Conservation (phyloP, 2,113 vertebrate species). For the Chaetodon trifascialis region DNA sequence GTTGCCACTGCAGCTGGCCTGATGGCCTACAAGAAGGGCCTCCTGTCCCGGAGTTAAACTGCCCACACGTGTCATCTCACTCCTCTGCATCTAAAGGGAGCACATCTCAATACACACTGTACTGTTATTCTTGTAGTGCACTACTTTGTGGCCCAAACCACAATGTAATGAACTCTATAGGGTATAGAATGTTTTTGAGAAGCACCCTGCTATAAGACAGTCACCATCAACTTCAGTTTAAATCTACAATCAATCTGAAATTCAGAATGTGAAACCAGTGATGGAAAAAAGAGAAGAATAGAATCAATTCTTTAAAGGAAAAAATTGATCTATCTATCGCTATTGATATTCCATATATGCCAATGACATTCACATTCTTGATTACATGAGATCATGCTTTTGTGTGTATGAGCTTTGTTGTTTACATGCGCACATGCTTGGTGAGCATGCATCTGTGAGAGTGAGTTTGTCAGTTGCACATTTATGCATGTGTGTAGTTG, state of each 20-base stretch:
- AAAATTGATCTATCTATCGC: background rate
- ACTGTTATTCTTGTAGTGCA: constrained; percentile 31
- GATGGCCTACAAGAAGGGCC: constrained; percentile 88
- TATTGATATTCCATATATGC: constrained; percentile 41
- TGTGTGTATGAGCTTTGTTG: constrained; percentile 34
- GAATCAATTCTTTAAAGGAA: constrained; percentile 7
- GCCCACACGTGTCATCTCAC: background rate
- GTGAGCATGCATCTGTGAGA: constrained; percentile 18
- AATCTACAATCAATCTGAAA: constrained; percentile 21
- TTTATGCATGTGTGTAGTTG: constrained; percentile 3
- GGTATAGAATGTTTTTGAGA: constrained; percentile 26
- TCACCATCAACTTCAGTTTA: constrained; percentile 10
- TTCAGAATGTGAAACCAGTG: constrained; percentile 50
- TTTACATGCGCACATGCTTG: background rate
- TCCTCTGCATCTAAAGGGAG: constrained; percentile 19
- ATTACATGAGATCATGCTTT: constrained; percentile 39
- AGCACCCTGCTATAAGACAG: constrained; percentile 17
- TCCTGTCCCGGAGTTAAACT: constrained; percentile 80
- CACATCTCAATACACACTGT: constrained; percentile 34
- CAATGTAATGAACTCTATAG: constrained; percentile 17
- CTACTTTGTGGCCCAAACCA: constrained; percentile 40
- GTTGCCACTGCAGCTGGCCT: constrained; percentile 80
- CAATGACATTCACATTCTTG: constrained; percentile 57
- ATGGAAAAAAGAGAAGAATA: constrained; percentile 25
- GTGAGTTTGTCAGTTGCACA: constrained; percentile 2